Base-by-base conservation (phyloP, 2,888 invertebrate species). In the Caenorhabditis doughertyi region DNA sequence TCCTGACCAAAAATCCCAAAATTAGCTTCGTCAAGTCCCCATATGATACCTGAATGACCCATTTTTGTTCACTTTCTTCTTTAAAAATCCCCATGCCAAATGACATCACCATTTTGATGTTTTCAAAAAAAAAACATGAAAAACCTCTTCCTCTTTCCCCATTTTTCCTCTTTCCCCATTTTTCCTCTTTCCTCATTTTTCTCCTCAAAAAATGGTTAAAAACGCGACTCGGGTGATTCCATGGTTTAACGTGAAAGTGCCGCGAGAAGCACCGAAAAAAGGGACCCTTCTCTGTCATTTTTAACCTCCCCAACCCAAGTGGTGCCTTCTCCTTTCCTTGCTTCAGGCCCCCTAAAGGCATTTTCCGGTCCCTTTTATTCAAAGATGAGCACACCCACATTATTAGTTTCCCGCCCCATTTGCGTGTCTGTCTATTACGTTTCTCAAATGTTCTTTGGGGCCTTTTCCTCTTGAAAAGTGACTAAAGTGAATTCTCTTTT, bases 351-450 rank as follows among this genome's bases (percentile, higher is more conserved):
- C 62, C 49, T 42, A 39, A 39, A 18, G n/a, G n/a, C 74, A 65
- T 65, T 74, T 74, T 74, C 74, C 74, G 74, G 65, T 23, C 7
- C 25, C 18, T 25, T 56, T 58, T 56, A 56, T 39, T 44, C 56
- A 65, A 55, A 49, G 73, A 53, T 23, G 65, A 65, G 51, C 35
- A n/a, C n/a, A n/a, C n/a, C n/a, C n/a, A n/a, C n/a, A n/a, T n/a
- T n/a, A n/a, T n/a, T n/a, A n/a, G n/a, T n/a, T n/a, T n/a, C n/a
- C n/a, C 9, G 32, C 32, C 13, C 39, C 32, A 47, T n/a, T 74
- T 3, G 74, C 74, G 65, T 74, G 74, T 58, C 35, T 65, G 74
- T 74, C 64, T 74, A 74, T 56, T 65, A 65, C 65, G 32, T 55
- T 65, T 65, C 65, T 74, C 56, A 58, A 74, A 47, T 65, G 53